Evolutionary conservation across 2,888 invertebrate species (phyloP).

Genomic region (Papilio elwesi): DNA sequence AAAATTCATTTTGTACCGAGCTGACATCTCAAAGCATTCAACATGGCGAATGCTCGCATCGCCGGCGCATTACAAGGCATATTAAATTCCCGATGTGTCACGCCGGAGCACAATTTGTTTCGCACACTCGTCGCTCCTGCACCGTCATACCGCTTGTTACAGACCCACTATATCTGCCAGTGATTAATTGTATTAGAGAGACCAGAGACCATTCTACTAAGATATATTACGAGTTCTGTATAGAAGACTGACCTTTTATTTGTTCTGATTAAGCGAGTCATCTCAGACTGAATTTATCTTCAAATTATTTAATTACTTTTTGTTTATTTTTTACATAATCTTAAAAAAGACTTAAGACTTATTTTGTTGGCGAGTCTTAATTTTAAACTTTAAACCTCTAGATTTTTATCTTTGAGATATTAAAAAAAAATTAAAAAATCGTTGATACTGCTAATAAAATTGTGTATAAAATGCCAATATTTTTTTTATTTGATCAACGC

Average conservation of each 20-base stretch:
- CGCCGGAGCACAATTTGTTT: conserved; percentile 59
- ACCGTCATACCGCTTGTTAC: conserved; percentile 46
- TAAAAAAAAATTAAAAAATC: too few relatives aligned
- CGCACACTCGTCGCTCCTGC: conserved; percentile 57
- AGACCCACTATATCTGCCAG: conserved; percentile 22
- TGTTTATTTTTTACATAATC: too few relatives aligned
- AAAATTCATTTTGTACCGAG: not conserved
- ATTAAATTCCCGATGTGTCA: conserved; percentile 62
- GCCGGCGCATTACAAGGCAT: conserved; percentile 42
- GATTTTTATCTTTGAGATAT: too few relatives aligned
- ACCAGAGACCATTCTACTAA: not conserved
- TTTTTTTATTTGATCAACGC: not conserved
- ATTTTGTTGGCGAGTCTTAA: too few relatives aligned
- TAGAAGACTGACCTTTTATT: not conserved
- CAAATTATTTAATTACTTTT: too few relatives aligned
- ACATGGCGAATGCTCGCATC: not conserved
- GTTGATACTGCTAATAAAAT: not conserved
- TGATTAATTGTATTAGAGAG: conserved; percentile 26
- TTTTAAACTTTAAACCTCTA: too few relatives aligned
- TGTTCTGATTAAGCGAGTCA: not conserved
- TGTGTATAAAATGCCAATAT: not conserved
- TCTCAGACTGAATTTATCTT: not conserved
- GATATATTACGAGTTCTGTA: not conserved
- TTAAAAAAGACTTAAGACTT: too few relatives aligned
- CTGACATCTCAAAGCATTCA: not conserved